Evolutionary conservation across 2,113 vertebrate genomes (phyloP), one percentile per base, ranked within the genome.

Genomic region (Ptilorrhoa leucosticta): DNA sequence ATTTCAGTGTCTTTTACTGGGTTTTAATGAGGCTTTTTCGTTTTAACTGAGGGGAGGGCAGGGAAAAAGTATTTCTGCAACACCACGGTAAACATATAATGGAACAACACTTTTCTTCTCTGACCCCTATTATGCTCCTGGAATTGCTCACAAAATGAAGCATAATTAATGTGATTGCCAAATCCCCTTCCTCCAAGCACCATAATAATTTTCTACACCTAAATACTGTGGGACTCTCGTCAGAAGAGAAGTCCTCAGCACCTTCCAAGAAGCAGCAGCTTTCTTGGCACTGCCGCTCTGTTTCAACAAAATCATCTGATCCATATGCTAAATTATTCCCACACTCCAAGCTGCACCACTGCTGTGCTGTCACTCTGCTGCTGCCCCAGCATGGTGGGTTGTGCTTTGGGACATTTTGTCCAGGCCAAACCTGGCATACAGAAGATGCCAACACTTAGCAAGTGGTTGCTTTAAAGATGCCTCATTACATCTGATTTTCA

Each of bases 281-380:
- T 90, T 83, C 68, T 93, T 86, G 86, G 82, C 84, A 93, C 12
- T 0, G 1, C 30, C 58, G 15, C 83, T 92, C 82, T 35, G 31
- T 80, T 90, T 72, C 76, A 69, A 57, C 22, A 63, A 53, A 91
- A 84, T 91, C 42, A 70, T 87, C 72, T 89, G 50, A 89, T 90
- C 79, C 82, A 35, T 47, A 66, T 86, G 86, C 72, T 92, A 86
- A 96, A 90, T 92, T 81, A 94, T 92, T 92, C 70, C 56, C 76
- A 58, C 39, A 45, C 58, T 88, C 28, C 4, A 15, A 66, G 44
- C 45, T 45, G 35, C 28, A 60, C 8, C 60, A 31, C 51, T 87
- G 77, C 73, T 83, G 50, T 61, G 72, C 65, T 69, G 44, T 70
- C 37, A 18, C 35, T 72, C 54, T 66, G 27, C 88, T 21, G 1